phyloP scores from a whole-genome alignment of 2,888 invertebrate species.

The Ceratothoa steindachneri region DNA sequence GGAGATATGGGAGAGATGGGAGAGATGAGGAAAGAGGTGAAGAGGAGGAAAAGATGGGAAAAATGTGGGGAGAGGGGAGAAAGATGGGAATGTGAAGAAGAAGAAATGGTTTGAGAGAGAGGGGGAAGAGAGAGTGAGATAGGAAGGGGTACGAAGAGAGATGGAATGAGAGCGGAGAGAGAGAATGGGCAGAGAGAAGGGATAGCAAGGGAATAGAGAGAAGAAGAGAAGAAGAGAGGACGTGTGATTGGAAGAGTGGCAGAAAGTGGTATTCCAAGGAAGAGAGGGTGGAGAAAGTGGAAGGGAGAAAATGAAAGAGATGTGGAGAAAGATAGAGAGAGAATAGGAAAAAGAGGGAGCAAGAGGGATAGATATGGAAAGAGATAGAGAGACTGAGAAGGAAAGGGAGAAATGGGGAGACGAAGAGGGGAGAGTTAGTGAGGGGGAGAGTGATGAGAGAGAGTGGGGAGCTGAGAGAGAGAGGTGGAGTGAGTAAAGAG shows the following conservation, averaged over 20 bases:
- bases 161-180: not conserved
- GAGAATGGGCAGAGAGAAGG: not conserved
- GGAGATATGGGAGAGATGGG: not conserved
- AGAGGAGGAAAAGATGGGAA: not conserved
- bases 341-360: not conserved
- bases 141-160: not conserved
- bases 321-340: not conserved
- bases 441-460: too few species aligned
- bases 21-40: not conserved
- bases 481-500: too few species aligned
- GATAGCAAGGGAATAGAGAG: not conserved
- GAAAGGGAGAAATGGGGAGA: not conserved
- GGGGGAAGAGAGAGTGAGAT: not conserved
- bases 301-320: not conserved
- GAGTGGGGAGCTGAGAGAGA: too few species aligned
- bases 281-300: too few species aligned
- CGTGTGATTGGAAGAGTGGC: not conserved
- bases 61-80: not conserved
- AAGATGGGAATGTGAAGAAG: not conserved
- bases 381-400: not conserved
- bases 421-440: too few species aligned
- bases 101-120: not conserved
- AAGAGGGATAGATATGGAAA: not conserved
- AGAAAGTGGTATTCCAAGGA: too few species aligned
- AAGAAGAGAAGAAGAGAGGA: not conserved